Base-by-base conservation (phyloP, 2,113 vertebrate species). In the Felis chaus region DNA sequence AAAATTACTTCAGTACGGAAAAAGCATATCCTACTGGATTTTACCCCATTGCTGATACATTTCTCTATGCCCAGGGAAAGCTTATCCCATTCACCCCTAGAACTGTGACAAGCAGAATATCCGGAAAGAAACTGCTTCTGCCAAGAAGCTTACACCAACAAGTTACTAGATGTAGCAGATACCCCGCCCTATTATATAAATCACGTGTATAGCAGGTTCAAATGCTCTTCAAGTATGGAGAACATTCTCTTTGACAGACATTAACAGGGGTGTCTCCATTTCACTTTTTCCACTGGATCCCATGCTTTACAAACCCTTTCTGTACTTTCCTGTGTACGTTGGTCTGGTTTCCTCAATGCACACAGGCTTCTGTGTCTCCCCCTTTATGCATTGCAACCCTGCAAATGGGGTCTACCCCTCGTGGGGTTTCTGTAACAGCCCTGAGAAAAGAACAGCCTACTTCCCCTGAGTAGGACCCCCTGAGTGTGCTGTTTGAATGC, bases 31-130 rank as follows among this genome's bases (percentile, higher is more conserved):
- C 71, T 65, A 5, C 39, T 69, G 50, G 50, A 66, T 91, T 96
- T 95, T 93, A 81, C 91, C 69, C 65, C 36, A 53, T 65, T 53
- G 69, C 21, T 4, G 9, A 25, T 53, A 53, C 23, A 3, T 93
- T 95, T 91, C 81, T 73, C 69, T 73, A 14, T 76, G 83, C 57
- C 82, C 18, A 68, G 78, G 68, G 82, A 57, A 81, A 93, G 50
- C 36, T 95, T 81, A 96, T 89, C 66, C 61, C 81, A n/a, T 95
- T 76, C 93, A 88, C n/a, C n/a, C 65, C 33, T 79, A 85, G 50
- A 69, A 71, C 65, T 0, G 3, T 89, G 94, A 80, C 61, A 33
- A 61, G 89, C 53, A 18, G 71, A 74, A 11, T 48, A 73, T 85
- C 55, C 29, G 82, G 68, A 91, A 74, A 95, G 84, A 80, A 69